These are phyloP conservation scores for Pristionchus fissidentatus DNA, from an alignment of 2,888 invertebrate species.

Conservation along the genomic window DNA sequence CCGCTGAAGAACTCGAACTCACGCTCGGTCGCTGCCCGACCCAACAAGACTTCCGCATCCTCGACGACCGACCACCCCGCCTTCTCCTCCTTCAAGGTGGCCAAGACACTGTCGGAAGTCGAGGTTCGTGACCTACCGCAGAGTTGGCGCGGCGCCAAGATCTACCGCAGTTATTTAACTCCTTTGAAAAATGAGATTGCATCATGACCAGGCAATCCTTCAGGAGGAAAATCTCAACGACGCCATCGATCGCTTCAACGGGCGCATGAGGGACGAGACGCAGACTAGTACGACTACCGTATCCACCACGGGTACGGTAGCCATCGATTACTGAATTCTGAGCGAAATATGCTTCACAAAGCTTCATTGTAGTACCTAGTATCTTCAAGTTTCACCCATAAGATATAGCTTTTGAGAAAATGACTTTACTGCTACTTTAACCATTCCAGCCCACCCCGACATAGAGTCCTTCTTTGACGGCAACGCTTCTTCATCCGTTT, in stretches of 20 bases:
- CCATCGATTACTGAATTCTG: background rate
- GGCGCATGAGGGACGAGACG: slow-evolving; percentile 6
- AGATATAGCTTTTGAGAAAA: background rate
- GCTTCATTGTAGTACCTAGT: too few species aligned
- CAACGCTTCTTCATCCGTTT: background rate
- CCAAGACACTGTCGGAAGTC: background rate
- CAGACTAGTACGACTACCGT: slow-evolving; percentile 18
- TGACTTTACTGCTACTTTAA: background rate
- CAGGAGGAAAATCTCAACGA: slow-evolving; percentile 33
- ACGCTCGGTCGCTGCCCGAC: background rate
- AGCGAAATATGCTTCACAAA: too few species aligned
- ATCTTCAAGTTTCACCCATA: too few species aligned
- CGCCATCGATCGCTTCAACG: slow-evolving; percentile 30
- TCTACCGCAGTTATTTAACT: too few species aligned
- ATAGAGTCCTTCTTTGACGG: slow-evolving; percentile 30
- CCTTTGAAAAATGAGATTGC: too few species aligned
- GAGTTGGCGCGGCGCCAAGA: too few species aligned
- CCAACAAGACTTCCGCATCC: background rate
- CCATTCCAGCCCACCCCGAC: slow-evolving; percentile 21
- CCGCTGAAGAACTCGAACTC: slow-evolving; percentile 8
- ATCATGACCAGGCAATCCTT: background rate
- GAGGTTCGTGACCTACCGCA: too few species aligned
- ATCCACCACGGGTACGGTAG: background rate
- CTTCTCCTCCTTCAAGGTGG: slow-evolving; percentile 38
- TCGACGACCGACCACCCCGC: slow-evolving; percentile 21